Evolutionary conservation across 2,888 invertebrate genomes (phyloP), one percentile per base, ranked within the genome.

Genomic region (Macrosiphum euphorbiae): DNA sequence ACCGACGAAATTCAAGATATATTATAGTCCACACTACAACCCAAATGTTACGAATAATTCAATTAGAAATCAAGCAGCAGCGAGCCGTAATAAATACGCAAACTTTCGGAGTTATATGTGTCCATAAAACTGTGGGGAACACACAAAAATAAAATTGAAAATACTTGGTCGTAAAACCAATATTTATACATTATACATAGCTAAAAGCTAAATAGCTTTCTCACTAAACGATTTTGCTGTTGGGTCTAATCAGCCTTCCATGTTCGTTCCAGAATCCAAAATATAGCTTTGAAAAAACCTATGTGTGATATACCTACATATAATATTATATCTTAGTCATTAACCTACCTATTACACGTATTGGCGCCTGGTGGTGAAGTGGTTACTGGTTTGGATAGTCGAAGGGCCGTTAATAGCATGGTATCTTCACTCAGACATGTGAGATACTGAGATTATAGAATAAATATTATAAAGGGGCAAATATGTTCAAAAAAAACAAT

Each of bases 21-120:
- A 67, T n/a, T 13, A 67, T 28, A 10, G 28, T 67, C n/a, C n/a
- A 67, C 67, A n/a, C n/a, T 67, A 67, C 67, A 67, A n/a, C 3
- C 4, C 67, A 13, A 67, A 67, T 67, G n/a, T 67, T 67, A 67
- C 67, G n/a, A 67, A n/a, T 67, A 67, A 67, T 67, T 67, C 67
- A 67, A 67, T 67, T 67, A 67, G 13, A 67, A 67, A n/a, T 67
- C n/a, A 13, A 67, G 13, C n/a, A n/a, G n/a, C n/a, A 13, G n/a
- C n/a, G n/a, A n/a, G n/a, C 67, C n/a, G 67, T 67, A 67, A 67
- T 67, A 67, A 67, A 67, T 67, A n/a, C n/a, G 67, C n/a, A 67
- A n/a, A 67, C 67, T 67, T 67, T 67, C n/a, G 5, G n/a, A 67
- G 16, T 67, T 67, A n/a, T 61, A 61, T 16, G n/a, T 67, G 13